These are phyloP conservation scores for Pseudorectes ferrugineus DNA, from an alignment of 2,113 vertebrate species.

Conservation along the genomic window DNA sequence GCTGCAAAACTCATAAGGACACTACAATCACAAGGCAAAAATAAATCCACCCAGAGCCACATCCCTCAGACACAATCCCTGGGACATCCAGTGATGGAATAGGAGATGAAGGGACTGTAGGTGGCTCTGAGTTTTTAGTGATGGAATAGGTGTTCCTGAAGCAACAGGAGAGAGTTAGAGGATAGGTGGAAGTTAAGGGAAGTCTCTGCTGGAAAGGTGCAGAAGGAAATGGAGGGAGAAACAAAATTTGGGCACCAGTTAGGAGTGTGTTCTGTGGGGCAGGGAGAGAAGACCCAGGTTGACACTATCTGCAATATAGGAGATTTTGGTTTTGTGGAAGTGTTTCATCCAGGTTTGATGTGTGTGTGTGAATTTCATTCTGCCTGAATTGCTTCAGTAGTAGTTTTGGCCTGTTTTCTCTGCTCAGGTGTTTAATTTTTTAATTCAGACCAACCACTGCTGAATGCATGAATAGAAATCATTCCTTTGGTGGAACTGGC, in stretches of 20 bases:
- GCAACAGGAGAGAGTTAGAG: not conserved
- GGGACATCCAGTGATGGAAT: not conserved
- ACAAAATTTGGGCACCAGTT: not conserved
- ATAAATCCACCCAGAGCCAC: not conserved
- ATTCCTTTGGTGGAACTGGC: not conserved
- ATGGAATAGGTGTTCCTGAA: not conserved
- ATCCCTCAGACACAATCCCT: not conserved
- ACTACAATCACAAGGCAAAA: not conserved
- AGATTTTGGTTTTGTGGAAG: not conserved
- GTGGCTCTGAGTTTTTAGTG: not conserved
- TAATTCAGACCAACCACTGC: not conserved
- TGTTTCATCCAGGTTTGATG: not conserved
- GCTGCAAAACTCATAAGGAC: not conserved
- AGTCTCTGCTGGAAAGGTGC: not conserved
- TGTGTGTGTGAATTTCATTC: not conserved
- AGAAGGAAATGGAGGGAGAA: not conserved
- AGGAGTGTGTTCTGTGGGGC: not conserved
- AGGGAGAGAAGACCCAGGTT: not conserved
- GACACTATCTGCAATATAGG: rapidly evolving
- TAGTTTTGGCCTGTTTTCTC: not conserved
- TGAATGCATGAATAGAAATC: not conserved
- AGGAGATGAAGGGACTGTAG: not conserved
- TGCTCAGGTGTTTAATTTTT: not conserved
- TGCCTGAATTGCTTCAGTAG: not conserved
- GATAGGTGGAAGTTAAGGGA: not conserved